Conservation (phyloP, 2,797 vertebrate genomes). For the Gorsachius magnificus region DNA sequence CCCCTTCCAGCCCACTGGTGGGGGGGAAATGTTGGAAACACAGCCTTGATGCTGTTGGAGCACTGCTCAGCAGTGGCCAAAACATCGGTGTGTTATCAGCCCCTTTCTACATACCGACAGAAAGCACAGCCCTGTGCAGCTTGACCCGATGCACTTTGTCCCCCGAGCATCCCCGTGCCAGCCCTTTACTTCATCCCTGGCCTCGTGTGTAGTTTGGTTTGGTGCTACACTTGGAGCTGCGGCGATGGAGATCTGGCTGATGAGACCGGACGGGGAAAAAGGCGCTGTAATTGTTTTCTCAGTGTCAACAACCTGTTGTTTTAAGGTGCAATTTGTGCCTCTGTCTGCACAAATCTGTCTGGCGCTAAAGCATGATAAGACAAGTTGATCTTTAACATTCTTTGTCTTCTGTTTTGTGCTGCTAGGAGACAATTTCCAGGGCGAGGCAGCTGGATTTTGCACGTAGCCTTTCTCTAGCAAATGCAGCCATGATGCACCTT, state of each 20-base stretch:
- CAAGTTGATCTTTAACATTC: slow-evolving; percentile 45
- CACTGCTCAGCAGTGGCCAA: too few relatives aligned
- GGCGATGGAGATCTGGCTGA: neutral
- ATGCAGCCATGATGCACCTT: neutral
- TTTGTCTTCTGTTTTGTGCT: slow-evolving; percentile 37
- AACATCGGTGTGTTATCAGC: too few relatives aligned
- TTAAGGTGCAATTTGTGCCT: slow-evolving; percentile 16
- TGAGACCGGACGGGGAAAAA: neutral
- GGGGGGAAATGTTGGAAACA: too few relatives aligned
- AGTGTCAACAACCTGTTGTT: neutral
- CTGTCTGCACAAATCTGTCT: slow-evolving; percentile 3
- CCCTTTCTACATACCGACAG: too few relatives aligned
- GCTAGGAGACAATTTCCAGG: slow-evolving; percentile 35
- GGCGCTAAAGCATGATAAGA: slow-evolving; percentile 41
- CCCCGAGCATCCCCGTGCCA: neutral
- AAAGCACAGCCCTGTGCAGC: too few relatives aligned
- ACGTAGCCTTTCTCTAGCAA: neutral
- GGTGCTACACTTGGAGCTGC: neutral
- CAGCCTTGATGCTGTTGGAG: too few relatives aligned
- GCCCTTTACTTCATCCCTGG: neutral
- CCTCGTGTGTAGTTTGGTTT: neutral
- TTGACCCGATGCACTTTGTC: neutral
- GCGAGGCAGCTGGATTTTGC: neutral
- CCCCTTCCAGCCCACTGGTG: too few relatives aligned
- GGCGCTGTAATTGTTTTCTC: neutral